A percentile compares a stretch with the other conserved stretches of the same genome.
Evolutionary conservation across 2,797 vertebrate species (phyloP).

Genomic region (Hipposideros larvatus): DNA sequence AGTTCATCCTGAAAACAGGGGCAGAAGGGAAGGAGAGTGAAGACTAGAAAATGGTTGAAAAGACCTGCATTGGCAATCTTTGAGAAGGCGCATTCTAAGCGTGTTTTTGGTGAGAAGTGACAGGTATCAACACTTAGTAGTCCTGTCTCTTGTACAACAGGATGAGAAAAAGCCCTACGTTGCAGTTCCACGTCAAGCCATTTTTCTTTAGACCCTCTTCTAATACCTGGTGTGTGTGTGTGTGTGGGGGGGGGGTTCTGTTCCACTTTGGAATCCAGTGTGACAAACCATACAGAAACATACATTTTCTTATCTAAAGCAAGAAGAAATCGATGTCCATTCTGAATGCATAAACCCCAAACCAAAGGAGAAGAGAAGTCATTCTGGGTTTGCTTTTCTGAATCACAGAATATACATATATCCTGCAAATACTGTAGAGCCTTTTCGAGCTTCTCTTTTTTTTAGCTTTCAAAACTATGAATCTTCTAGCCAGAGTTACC

Average conservation of each 20-base stretch:
- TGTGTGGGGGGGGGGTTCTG: neutral
- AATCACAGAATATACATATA: neutral
- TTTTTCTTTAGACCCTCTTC: constrained; percentile 30
- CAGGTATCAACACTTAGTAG: neutral
- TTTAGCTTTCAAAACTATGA: constrained; percentile 25
- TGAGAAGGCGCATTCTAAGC: neutral
- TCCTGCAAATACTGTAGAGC: neutral
- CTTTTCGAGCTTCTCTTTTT: neutral
- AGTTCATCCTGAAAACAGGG: neutral
- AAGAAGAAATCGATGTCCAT: constrained; percentile 2
- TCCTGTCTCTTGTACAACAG: neutral
- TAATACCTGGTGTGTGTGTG: neutral
- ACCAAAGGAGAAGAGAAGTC: neutral
- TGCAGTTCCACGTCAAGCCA: neutral
- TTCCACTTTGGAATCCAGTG: neutral
- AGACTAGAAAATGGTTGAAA: neutral
- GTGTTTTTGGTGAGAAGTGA: neutral
- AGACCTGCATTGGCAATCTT: neutral
- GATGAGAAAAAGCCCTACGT: constrained; percentile 6
- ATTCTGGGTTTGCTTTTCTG: neutral
- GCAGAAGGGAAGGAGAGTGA: neutral
- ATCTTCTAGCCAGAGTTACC: constrained; percentile 22
- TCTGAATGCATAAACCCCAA: neutral
- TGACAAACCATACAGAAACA: constrained; percentile 44
- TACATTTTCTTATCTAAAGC: constrained; percentile 34